A percentile compares a stretch with the other conserved stretches of the same genome.
Conservation (phyloP, 2,113 vertebrate species). For the Mastomys coucha region DNA sequence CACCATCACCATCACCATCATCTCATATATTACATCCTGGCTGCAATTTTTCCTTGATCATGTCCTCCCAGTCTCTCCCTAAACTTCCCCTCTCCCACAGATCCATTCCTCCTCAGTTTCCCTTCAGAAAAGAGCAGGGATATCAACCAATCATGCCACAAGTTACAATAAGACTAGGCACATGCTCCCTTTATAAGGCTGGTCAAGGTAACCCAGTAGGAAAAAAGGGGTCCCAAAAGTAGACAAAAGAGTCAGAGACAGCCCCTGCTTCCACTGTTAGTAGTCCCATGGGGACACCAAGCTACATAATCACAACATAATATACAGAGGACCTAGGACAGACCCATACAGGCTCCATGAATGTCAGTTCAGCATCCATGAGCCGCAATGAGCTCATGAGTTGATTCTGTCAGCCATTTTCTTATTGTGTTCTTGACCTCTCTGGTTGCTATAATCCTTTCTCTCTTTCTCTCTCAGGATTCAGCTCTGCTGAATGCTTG, state of each 20-base stretch:
- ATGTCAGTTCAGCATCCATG: neutral
- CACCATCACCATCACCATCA: too few relatives aligned
- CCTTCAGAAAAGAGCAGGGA: neutral
- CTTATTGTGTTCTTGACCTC: neutral
- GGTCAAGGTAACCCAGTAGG: neutral
- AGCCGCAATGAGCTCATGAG: neutral
- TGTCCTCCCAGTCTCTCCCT: neutral
- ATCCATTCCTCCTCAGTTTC: neutral
- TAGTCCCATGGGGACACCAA: neutral
- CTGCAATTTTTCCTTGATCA: neutral
- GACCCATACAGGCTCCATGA: neutral
- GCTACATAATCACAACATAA: neutral
- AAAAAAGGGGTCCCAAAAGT: neutral
- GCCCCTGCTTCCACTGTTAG: neutral
- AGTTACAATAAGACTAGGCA: neutral
- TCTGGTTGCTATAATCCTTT: neutral
- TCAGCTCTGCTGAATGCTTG: neutral
- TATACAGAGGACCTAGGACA: neutral
- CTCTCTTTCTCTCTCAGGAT: neutral
- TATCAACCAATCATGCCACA: neutral
- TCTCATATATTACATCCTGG: neutral
- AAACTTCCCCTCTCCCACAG: neutral
- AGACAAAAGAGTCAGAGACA: neutral
- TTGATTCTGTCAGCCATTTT: neutral
- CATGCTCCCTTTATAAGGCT: neutral